Conservation (phyloP, 2,888 invertebrate genomes). For the Amiota minor region DNA sequence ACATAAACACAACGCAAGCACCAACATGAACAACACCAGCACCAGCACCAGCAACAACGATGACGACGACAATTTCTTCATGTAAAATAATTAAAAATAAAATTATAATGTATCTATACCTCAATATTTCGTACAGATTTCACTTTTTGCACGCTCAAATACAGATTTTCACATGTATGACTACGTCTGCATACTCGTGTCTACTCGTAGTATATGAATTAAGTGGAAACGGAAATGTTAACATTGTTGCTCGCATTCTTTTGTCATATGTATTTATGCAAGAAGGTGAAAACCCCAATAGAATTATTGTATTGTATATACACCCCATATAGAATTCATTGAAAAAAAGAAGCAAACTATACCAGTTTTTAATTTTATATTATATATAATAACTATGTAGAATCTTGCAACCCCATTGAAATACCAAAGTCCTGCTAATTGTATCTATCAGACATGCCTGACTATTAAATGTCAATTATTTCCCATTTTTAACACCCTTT, state of each 20-base stretch:
- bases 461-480: slow-evolving; percentile 52
- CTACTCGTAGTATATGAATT: neutral
- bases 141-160: slow-evolving; percentile 35
- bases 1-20: slow-evolving; percentile 22
- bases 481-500: slow-evolving; percentile 45
- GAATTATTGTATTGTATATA: too few relatives aligned
- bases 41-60: neutral
- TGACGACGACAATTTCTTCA: neutral
- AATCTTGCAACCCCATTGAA: slow-evolving; percentile 2
- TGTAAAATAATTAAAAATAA: slow-evolving; percentile 1
- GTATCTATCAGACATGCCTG: slow-evolving; percentile 26
- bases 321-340: neutral
- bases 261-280: slow-evolving; percentile 5
- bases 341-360: neutral
- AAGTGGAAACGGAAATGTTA: slow-evolving; percentile 25
- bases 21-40: slow-evolving; percentile 25
- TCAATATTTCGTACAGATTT: slow-evolving; percentile 41
- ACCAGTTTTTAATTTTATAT: neutral
- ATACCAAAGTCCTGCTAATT: slow-evolving; percentile 43
- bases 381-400: neutral
- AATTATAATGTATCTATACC: slow-evolving; percentile 43
- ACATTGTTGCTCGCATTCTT: slow-evolving; percentile 26
- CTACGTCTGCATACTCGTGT: too few relatives aligned
- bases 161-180: neutral
- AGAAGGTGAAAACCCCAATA: neutral